These are phyloP conservation scores for Empidonax alnorum DNA, from an alignment of 2,113 vertebrate species.

Conservation along the genomic window DNA sequence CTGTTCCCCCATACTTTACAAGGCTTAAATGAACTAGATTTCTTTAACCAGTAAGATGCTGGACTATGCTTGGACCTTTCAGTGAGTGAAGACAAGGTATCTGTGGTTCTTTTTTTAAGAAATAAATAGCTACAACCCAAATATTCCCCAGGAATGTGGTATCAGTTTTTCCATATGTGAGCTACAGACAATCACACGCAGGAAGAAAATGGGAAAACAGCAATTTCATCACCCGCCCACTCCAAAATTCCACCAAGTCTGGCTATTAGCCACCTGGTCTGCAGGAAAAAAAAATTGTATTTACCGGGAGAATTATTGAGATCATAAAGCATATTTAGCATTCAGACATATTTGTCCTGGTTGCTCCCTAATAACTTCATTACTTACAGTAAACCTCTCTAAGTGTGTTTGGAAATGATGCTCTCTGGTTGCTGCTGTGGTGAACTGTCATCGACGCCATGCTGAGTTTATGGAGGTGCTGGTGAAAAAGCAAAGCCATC, in stretches of 20 bases:
- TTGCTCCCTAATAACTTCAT: conserved; percentile 32
- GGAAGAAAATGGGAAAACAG: background rate
- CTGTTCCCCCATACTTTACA: background rate
- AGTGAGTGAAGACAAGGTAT: background rate
- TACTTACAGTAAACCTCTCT: conserved; percentile 58
- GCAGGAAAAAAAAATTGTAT: background rate
- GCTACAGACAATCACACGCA: background rate
- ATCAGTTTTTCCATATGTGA: background rate
- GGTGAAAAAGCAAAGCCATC: conserved; percentile 62
- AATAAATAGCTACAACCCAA: background rate
- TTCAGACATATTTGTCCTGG: background rate
- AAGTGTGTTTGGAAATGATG: conserved; percentile 43
- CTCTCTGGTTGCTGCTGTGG: conserved; percentile 2
- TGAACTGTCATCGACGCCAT: conserved; percentile 5
- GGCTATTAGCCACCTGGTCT: background rate
- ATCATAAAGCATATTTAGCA: background rate
- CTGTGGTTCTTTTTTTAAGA: background rate
- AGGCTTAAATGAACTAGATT: background rate
- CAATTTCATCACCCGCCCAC: background rate
- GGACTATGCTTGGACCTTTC: background rate
- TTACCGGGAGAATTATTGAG: background rate
- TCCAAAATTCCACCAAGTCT: background rate
- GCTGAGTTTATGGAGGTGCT: conserved; percentile 45
- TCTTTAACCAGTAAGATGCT: background rate
- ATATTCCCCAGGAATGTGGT: background rate